Percentiles rank a stretch among this genome's conserved stretches.
Evolutionary conservation across 2,113 vertebrate species (phyloP).

Genomic region (Megaceryle torquata): DNA sequence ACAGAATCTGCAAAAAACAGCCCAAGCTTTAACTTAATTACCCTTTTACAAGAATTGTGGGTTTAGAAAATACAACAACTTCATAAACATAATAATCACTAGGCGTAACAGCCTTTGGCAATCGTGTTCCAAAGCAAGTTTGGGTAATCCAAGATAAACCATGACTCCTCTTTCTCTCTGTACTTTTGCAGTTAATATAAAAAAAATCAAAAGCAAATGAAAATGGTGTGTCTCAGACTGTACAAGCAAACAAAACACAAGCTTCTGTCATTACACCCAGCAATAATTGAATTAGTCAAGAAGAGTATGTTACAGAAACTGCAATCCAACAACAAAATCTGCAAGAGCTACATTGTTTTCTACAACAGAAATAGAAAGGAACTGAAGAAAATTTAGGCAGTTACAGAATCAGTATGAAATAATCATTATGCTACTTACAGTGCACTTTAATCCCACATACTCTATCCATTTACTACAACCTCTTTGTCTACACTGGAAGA

Average conservation of each 20-base stretch:
- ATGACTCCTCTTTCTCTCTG: conserved; percentile 17
- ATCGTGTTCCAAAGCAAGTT: conserved; percentile 16
- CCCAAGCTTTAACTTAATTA: conserved; percentile 47
- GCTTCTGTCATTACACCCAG: not conserved
- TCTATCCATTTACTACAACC: not conserved
- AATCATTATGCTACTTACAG: not conserved
- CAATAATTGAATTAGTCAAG: not conserved
- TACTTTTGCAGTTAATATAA: conserved; percentile 12
- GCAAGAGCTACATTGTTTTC: not conserved
- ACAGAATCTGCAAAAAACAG: conserved; percentile 35
- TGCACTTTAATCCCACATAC: not conserved
- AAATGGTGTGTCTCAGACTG: not conserved
- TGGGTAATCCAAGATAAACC: conserved; percentile 52
- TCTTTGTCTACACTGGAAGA: not conserved
- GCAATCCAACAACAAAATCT: not conserved
- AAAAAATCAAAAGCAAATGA: not conserved
- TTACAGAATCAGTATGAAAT: not conserved
- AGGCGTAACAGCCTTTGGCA: conserved; percentile 40
- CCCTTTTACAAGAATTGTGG: conserved; percentile 54
- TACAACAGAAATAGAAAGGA: not conserved
- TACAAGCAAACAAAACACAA: not conserved
- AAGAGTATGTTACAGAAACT: not conserved
- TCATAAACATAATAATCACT: conserved; percentile 49
- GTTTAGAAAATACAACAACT: conserved; percentile 48
- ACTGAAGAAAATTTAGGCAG: not conserved